These are phyloP conservation scores for Zoanthus gigantus DNA, from an alignment of 92 coral and sea anemone species.

Conservation along the genomic window DNA sequence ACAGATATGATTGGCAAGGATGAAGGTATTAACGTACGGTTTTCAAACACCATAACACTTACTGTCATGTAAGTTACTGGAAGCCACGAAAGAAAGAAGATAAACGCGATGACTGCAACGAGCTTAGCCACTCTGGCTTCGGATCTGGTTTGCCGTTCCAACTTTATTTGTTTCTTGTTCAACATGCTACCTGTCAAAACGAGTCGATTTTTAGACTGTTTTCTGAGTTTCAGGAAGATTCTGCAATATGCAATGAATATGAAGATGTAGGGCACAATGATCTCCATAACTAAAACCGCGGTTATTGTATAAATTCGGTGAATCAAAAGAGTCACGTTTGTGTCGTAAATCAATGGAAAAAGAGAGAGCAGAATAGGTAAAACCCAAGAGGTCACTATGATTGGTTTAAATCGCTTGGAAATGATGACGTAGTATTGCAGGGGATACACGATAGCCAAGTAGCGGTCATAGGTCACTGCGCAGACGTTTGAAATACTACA, in stretches of 20 bases:
- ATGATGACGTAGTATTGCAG: neutral
- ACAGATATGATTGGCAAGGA: constrained; percentile 18
- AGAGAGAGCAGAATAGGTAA: neutral
- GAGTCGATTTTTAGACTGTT: constrained; percentile 2
- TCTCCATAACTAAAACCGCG: neutral
- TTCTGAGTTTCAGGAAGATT: neutral
- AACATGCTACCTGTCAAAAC: neutral
- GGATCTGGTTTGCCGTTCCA: neutral
- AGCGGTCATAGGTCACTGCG: constrained; percentile 32
- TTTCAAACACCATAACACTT: constrained; percentile 17
- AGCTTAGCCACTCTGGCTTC: constrained; percentile 8
- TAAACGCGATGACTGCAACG: neutral
- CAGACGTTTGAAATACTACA: constrained; percentile 24
- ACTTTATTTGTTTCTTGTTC: neutral
- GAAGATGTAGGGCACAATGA: constrained; percentile 5
- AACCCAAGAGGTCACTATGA: constrained; percentile 12
- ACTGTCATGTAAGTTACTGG: constrained; percentile 36
- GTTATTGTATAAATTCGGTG: constrained; percentile 21
- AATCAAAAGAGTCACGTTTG: neutral
- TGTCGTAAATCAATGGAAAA: constrained; percentile 13
- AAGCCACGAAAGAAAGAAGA: constrained; percentile 15
- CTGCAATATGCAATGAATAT: constrained; percentile 4
- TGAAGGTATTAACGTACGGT: neutral
- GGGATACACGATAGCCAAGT: constrained; percentile 8
- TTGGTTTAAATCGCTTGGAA: neutral